phyloP scores from a whole-genome alignment of 2,888 invertebrate genomes.

The Dicyrtoma fusca region DNA sequence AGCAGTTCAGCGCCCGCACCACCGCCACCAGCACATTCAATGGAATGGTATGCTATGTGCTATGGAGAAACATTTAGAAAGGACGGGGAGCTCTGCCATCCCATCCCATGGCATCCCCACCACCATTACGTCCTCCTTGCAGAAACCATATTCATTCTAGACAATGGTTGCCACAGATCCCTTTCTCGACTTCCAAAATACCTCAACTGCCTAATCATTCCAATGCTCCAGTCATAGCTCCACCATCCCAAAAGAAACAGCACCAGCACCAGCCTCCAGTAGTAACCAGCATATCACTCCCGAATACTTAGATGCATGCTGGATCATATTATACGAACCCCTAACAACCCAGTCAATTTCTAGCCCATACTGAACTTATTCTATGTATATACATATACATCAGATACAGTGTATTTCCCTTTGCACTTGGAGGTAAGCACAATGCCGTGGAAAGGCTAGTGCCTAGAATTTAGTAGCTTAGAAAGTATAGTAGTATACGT shows the following conservation, averaged over 20 bases:
- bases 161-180: conserved; percentile 33
- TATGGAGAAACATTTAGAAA: conserved; percentile 30
- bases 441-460: background rate
- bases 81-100: conserved; percentile 23
- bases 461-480: too few species aligned
- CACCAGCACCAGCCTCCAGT: too few species aligned
- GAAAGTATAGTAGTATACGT: too few species aligned
- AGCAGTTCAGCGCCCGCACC: background rate
- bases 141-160: conserved; percentile 38
- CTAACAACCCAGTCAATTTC: too few species aligned
- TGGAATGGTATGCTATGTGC: too few species aligned
- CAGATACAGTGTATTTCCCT: too few species aligned
- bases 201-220: conserved; percentile 30
- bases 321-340: too few species aligned
- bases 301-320: too few species aligned
- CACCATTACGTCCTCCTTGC: conserved; percentile 34
- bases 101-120: conserved; percentile 36
- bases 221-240: background rate
- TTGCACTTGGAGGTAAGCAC: too few species aligned
- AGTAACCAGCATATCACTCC: too few species aligned
- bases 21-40: background rate
- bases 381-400: too few species aligned
- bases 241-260: too few species aligned
- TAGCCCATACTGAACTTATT: background rate
- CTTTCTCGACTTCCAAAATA: conserved; percentile 17